Evolutionary conservation across 2,113 vertebrate species (phyloP), one percentile per base, ranked within the genome.

Genomic region (Pangasianodon gigas): DNA sequence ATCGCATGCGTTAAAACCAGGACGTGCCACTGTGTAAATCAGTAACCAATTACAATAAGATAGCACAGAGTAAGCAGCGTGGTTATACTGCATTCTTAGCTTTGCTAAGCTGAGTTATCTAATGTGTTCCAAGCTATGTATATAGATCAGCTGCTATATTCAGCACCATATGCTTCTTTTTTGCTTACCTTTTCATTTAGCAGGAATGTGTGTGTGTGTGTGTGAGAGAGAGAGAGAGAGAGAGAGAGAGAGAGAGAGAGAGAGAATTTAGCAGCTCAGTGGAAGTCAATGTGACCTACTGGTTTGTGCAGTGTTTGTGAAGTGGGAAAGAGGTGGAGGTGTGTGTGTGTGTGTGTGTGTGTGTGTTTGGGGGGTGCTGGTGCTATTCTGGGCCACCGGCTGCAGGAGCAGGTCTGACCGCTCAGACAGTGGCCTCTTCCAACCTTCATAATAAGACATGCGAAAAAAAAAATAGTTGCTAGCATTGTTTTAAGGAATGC

Each of bases 311-410:
- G 77, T 92, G 48, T 92, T 92, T 93, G 92, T 75, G 82, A 84
- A 46, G 37, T 83, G 82, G 80, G 80, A 84, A 88, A 90, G 91
- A 88, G 90, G 87, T 88, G 62, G 77, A 26, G 56, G 89, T 41
- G 85, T 52, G 79, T 91, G 93, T 83, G 81, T 41, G 93, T 92
- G 91, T 91, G 90, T 58, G 80, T 41, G 93, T 93, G 89, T 90
- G 93, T 32, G 51, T 81, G 93, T 92, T 91, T 91, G 92, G 92
- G 93, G 95, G 94, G 95, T 95, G 94, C 91, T 92, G 88, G 89
- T 93, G 93, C 94, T 96, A 95, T 96, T 96, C 95, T 95, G 92
- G 93, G 94, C 93, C 92, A 90, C 90, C 62, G 90, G 91, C 94
- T 93, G 93, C 90, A 93, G 92, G 85, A n/a, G 89, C 92, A 91